Evolutionary conservation across 1,140 invertebrate genomes (phyloP).

Genomic region (Cotesia glomerata): DNA sequence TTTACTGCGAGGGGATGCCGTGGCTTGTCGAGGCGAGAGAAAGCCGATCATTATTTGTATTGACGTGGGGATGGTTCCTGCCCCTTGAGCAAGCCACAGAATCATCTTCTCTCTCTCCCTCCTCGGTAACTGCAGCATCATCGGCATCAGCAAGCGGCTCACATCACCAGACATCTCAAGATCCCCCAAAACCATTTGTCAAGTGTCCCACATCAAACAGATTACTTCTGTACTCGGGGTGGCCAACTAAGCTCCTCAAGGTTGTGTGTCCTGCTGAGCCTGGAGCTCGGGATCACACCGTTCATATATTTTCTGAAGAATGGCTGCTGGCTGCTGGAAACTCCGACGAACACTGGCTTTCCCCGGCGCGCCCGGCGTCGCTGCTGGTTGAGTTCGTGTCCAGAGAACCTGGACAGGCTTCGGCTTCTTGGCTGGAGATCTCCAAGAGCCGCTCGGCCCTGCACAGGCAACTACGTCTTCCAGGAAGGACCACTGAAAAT

Average conservation of each 20-base stretch:
- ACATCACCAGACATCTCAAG: conserved; percentile 50
- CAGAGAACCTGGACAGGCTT: conserved; percentile 71
- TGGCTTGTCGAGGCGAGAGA: conserved; percentile 77
- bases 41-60: conserved; percentile 75
- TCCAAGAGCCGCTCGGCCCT: conserved; percentile 70
- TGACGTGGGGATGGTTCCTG: conserved; percentile 75
- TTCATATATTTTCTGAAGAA: conserved; percentile 78
- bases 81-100: conserved; percentile 50
- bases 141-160: conserved; percentile 62
- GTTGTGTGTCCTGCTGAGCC: conserved; percentile 77
- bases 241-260: conserved; percentile 68
- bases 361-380: conserved; percentile 65
- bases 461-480: conserved; percentile 67
- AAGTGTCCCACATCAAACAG: conserved; percentile 62
- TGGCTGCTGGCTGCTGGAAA: conserved; percentile 65
- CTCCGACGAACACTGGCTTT: conserved; percentile 47
- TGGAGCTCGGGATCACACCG: conserved; percentile 69
- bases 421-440: conserved; percentile 77
- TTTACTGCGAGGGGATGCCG: conserved; percentile 75
- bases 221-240: conserved; percentile 57
- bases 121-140: conserved; percentile 34
- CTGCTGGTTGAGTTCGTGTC: conserved; percentile 77
- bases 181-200: conserved; percentile 62
- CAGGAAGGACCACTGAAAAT: conserved; percentile 62
- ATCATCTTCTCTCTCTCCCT: conserved; percentile 1